These are phyloP conservation scores for Teleopsis dalmanni DNA, from an alignment of 1,140 invertebrate species.

Conservation along the genomic window DNA sequence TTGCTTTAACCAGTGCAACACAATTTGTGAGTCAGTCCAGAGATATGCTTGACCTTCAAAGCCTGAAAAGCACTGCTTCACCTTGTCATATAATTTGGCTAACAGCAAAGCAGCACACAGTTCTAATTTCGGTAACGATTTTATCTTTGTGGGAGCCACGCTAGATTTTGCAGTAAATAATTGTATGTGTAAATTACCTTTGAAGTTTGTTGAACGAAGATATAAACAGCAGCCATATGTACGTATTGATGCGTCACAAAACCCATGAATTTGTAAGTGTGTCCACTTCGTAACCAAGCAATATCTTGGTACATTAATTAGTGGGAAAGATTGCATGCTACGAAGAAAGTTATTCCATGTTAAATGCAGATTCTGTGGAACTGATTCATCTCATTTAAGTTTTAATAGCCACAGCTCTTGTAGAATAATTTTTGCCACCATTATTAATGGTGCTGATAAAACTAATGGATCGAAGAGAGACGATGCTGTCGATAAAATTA, in stretches of 20 bases:
- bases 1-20: background rate
- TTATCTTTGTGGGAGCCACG: background rate
- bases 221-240: too few relatives aligned
- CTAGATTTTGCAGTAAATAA: background rate
- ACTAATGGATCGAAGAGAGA: background rate
- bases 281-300: too few relatives aligned
- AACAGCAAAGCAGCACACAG: background rate
- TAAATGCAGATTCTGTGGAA: background rate
- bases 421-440: background rate
- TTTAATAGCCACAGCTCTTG: too few relatives aligned
- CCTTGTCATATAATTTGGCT: background rate
- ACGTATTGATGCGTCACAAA: too few relatives aligned
- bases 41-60: background rate
- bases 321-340: background rate
- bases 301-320: too few relatives aligned
- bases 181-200: background rate
- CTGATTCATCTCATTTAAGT: background rate
- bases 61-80: background rate
- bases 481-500: background rate
- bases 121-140: constrained; percentile 4
- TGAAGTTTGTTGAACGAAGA: background rate
- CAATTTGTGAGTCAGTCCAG: background rate
- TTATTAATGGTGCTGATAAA: background rate
- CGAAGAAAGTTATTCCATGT: background rate
- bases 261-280: too few relatives aligned